These are phyloP conservation scores for Meleagris gallopavo DNA, from an alignment of 2,113 vertebrate species.

Conservation along the genomic window DNA sequence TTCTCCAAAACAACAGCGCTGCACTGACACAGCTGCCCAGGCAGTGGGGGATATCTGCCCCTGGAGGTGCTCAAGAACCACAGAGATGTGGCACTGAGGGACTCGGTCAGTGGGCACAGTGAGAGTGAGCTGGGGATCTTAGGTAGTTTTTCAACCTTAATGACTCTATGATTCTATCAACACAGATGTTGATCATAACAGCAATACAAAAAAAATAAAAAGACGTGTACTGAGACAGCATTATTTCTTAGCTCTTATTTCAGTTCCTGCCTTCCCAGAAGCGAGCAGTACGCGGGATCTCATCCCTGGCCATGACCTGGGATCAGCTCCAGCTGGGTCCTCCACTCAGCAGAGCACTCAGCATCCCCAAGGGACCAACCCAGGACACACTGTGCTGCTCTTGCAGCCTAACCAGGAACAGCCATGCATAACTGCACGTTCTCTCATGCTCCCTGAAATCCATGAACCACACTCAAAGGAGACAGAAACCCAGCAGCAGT, in stretches of 20 bases:
- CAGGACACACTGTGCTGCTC: no score
- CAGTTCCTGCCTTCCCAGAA: background rate
- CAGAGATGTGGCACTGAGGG: no score
- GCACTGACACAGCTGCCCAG: no score
- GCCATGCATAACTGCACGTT: fast-evolving
- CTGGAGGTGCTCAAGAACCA: no score
- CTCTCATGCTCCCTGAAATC: fast-evolving
- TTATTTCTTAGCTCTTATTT: background rate
- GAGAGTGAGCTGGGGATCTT: no score
- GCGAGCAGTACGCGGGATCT: background rate
- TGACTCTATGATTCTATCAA: no score
- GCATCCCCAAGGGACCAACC: background rate
- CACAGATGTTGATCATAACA: background rate
- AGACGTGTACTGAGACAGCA: fast-evolving
- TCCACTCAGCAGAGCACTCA: background rate
- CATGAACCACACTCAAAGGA: background rate
- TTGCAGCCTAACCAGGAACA: background rate
- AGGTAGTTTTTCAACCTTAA: no score
- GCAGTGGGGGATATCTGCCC: no score
- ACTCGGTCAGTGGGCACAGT: no score
- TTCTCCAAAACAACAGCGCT: no score
- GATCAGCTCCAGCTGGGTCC: background rate
- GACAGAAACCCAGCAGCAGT: background rate
- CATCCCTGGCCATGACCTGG: background rate
- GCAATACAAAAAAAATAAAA: background rate